Conservation (phyloP, 2,888 invertebrate species). For the Lordiphosa andalusiaca region DNA sequence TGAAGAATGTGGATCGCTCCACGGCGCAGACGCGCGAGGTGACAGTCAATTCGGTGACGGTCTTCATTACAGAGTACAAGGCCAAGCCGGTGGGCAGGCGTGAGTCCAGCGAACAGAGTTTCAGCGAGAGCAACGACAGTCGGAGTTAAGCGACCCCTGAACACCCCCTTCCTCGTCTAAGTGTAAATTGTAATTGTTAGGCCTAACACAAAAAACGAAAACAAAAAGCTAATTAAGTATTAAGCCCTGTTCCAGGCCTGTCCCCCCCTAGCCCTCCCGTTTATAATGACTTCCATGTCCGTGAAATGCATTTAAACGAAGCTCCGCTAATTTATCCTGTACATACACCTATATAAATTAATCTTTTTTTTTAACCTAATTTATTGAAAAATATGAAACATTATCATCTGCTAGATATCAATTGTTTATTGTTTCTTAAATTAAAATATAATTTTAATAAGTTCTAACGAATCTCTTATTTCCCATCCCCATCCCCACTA, state of each 20-base stretch:
- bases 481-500: slow-evolving; percentile 18
- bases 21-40: slow-evolving; percentile 96
- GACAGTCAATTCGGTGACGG: slow-evolving; percentile 98
- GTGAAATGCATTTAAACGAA: slow-evolving; percentile 57
- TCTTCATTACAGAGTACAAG: slow-evolving; percentile 97
- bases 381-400: slow-evolving; percentile 48
- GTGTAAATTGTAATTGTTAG: slow-evolving; percentile 74
- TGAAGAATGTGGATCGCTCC: slow-evolving; percentile 95
- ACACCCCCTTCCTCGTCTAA: slow-evolving; percentile 29
- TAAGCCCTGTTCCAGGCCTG: slow-evolving; percentile 49
- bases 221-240: slow-evolving; percentile 49
- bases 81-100: slow-evolving; percentile 83
- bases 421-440: slow-evolving; percentile 63
- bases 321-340: slow-evolving; percentile 43
- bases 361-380: slow-evolving; percentile 56
- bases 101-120: slow-evolving; percentile 80
- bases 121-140: slow-evolving; percentile 81
- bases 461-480: slow-evolving; percentile 35
- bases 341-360: slow-evolving; percentile 24
- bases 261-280: slow-evolving; percentile 26
- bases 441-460: slow-evolving; percentile 59
- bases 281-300: slow-evolving; percentile 37
- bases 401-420: slow-evolving; percentile 32
- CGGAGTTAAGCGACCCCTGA: slow-evolving; percentile 76
- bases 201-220: slow-evolving; percentile 42